Evolutionary conservation across 2,113 vertebrate genomes (phyloP).

Genomic region (cat (Felis catus)): F.catus_Fca126_mat1.0 CM031419.1:139977501-139978000

Average conservation of each 20-base stretch:
- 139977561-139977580: background rate
- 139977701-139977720: background rate
- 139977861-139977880: background rate
- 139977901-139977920: background rate
- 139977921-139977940: background rate
- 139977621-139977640: background rate
- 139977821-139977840: background rate
- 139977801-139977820: background rate
- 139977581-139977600: background rate
- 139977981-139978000: background rate
- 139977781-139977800: background rate
- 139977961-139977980: background rate
- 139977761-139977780: background rate
- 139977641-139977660: background rate
- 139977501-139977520: background rate
- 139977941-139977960: too few relatives aligned
- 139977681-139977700: background rate
- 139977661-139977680: background rate
- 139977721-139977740: background rate
- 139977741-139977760: background rate
- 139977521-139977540: background rate
- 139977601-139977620: background rate
- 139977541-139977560: background rate
- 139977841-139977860: background rate
- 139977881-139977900: background rate